phyloP scores from a whole-genome alignment of 1,140 invertebrate species.

The Pygmarrhopalites habei region DNA sequence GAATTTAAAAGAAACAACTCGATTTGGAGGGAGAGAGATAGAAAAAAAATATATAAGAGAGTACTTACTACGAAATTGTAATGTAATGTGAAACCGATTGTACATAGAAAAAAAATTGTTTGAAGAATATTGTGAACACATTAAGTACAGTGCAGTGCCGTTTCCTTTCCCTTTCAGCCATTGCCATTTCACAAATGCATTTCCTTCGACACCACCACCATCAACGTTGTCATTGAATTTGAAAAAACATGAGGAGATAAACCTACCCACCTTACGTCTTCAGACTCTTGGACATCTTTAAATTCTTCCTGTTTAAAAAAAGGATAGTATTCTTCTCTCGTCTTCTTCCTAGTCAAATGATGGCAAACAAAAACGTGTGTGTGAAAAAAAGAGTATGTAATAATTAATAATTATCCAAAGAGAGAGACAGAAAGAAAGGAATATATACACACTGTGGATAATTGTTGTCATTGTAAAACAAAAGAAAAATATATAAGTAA shows the following conservation, averaged over 20 bases:
- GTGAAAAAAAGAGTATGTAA: background rate
- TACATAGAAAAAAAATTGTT: too few species aligned
- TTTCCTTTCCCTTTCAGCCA: slow-evolving; percentile 18
- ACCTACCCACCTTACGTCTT: slow-evolving; percentile 7
- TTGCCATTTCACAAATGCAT: slow-evolving; percentile 16
- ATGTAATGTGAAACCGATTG: too few species aligned
- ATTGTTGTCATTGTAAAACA: background rate
- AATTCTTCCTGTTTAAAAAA: slow-evolving; percentile 11
- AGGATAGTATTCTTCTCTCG: background rate
- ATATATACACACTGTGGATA: background rate
- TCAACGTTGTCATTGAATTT: slow-evolving; percentile 9
- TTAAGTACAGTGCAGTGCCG: slow-evolving; percentile 14
- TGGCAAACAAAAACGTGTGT: background rate
- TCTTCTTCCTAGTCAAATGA: slow-evolving; percentile 7
- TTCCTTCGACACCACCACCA: slow-evolving; percentile 15
- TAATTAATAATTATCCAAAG: background rate
- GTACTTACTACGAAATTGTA: too few species aligned
- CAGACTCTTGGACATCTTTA: slow-evolving; percentile 11
- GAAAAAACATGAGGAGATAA: background rate
- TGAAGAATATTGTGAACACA: background rate
- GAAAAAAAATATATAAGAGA: too few species aligned
- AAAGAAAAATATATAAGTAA: background rate
- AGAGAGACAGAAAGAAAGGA: background rate
- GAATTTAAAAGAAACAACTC: too few species aligned
- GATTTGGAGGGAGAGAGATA: too few species aligned